A percentile compares a stretch with the other conserved stretches of the same genome.
Conservation (phyloP, 1,140 invertebrate genomes). For the Polypedilum vanderplanki region DNA sequence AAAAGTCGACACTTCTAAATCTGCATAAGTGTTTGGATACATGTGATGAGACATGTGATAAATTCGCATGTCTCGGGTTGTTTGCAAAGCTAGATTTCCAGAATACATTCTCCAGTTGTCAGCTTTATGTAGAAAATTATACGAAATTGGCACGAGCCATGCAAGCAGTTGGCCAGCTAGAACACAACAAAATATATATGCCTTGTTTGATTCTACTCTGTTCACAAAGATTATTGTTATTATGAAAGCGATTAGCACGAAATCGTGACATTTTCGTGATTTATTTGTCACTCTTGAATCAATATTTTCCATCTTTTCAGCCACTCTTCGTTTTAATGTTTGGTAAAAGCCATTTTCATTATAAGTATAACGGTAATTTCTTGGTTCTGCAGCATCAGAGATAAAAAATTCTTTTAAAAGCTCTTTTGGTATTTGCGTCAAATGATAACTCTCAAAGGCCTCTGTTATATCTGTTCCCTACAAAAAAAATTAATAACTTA, state of each 20-base stretch:
- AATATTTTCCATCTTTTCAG: conserved; percentile 47
- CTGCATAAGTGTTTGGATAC: conserved; percentile 72
- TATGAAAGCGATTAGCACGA: conserved; percentile 40
- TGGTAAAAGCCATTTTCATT: conserved; percentile 61
- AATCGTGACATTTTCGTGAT: conserved; percentile 46
- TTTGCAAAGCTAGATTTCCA: conserved; percentile 60
- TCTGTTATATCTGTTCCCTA: conserved; percentile 70
- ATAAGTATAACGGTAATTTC: conserved; percentile 61
- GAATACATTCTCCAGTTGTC: conserved; percentile 79
- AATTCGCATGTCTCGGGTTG: conserved; percentile 64
- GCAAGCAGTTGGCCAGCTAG: conserved; percentile 51
- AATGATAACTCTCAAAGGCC: conserved; percentile 60
- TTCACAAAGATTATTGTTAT: conserved; percentile 41
- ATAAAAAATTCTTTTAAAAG: conserved; percentile 57
- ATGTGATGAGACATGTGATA: conserved; percentile 74
- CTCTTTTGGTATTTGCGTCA: conserved; percentile 47
- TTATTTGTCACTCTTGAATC: conserved; percentile 36
- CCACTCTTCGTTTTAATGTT: conserved; percentile 54
- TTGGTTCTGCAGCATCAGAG: conserved; percentile 47
- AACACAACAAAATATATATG: conserved; percentile 30
- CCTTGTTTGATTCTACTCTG: neutral
- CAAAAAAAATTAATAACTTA: conserved; percentile 33
- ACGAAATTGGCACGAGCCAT: conserved; percentile 53
- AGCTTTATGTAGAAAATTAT: conserved; percentile 76
- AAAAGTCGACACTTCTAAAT: conserved; percentile 62